phyloP scores from a whole-genome alignment of 1,140 invertebrate genomes.

The Neodiprion pinetum region DNA sequence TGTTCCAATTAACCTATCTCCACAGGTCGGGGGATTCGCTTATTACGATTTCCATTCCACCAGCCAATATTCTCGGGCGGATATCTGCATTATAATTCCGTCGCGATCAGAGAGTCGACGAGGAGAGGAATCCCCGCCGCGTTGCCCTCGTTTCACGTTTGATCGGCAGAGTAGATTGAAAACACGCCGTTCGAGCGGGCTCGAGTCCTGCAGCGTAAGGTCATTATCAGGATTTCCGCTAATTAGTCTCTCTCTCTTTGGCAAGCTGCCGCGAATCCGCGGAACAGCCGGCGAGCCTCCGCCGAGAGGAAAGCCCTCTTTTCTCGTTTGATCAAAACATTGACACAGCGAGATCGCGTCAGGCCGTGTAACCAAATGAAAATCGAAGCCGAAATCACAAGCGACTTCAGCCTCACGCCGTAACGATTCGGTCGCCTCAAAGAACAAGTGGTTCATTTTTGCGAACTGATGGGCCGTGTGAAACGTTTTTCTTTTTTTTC shows the following conservation, averaged over 20 bases:
- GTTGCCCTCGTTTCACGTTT: constrained; percentile 16
- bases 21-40: background rate
- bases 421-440: too few relatives aligned
- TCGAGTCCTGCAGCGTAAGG: constrained; percentile 20
- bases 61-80: background rate
- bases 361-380: too few relatives aligned
- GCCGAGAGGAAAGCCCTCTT: too few relatives aligned
- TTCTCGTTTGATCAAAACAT: too few relatives aligned
- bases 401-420: too few relatives aligned
- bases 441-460: too few relatives aligned
- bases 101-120: background rate
- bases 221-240: constrained; percentile 46
- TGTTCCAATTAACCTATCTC: background rate
- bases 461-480: too few relatives aligned
- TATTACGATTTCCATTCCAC: background rate
- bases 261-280: background rate
- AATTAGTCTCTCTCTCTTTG: constrained; percentile 40
- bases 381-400: too few relatives aligned
- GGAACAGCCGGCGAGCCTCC: background rate
- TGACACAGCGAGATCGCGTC: too few relatives aligned
- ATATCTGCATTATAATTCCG: constrained; percentile 7
- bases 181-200: constrained; percentile 14
- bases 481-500: too few relatives aligned
- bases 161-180: background rate
- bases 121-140: background rate